A percentile compares a stretch with the other conserved stretches of the same genome.
Conservation (phyloP, 2,797 vertebrate genomes). For the Tenualosa thibaudeaui region DNA sequence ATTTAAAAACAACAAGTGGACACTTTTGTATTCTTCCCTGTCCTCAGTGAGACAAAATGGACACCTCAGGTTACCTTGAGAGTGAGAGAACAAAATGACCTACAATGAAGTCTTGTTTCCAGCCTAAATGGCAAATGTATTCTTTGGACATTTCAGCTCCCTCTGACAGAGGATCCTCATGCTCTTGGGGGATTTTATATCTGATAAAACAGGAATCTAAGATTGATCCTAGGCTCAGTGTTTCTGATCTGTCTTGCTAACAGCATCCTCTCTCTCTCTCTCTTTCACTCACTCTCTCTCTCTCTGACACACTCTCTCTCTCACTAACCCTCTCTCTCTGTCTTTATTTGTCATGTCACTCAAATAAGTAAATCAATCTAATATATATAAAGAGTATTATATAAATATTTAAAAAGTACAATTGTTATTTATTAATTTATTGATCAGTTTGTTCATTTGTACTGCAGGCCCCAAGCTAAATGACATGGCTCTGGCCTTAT, state of each 20-base stretch:
- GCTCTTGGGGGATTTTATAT: slow-evolving; percentile 46
- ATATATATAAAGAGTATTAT: not conserved
- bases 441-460: not conserved
- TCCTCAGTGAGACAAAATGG: slow-evolving; percentile 46
- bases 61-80: slow-evolving; percentile 40
- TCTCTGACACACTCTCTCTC: not conserved
- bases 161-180: slow-evolving; percentile 46
- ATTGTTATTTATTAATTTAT: slow-evolving; percentile 11
- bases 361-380: not conserved
- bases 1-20: not conserved
- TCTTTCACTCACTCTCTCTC: not conserved
- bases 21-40: slow-evolving; percentile 35
- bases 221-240: slow-evolving; percentile 42
- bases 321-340: too few species aligned
- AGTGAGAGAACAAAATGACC: slow-evolving; percentile 46
- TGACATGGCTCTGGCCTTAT: not conserved
- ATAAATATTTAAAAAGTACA: not conserved
- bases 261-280: slow-evolving; percentile 1
- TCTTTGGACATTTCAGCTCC: slow-evolving; percentile 31
- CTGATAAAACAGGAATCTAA: slow-evolving; percentile 34
- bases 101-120: slow-evolving; percentile 45
- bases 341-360: slow-evolving; percentile 29
- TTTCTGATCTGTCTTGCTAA: slow-evolving; percentile 29
- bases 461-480: not conserved
- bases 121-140: slow-evolving; percentile 45